Conservation (phyloP, 2,888 invertebrate species). For the Polietes domitor region DNA sequence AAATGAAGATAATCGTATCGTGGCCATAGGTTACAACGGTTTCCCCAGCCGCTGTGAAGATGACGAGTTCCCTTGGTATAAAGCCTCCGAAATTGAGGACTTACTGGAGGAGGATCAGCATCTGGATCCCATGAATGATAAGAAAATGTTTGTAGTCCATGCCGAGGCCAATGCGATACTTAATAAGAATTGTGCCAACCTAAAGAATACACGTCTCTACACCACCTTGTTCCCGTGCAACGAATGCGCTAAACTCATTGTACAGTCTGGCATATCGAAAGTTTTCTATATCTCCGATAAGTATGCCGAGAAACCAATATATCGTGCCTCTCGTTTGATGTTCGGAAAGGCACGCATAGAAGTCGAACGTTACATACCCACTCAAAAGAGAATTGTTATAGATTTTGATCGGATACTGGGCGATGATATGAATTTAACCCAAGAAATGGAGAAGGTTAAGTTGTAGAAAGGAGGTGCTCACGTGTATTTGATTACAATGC, state of each 20-base stretch:
- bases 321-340: conserved; percentile 90
- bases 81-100: conserved; percentile 77
- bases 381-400: conserved; percentile 84
- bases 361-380: conserved; percentile 86
- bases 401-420: conserved; percentile 82
- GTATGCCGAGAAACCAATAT: conserved; percentile 85
- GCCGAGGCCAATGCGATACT: conserved; percentile 98
- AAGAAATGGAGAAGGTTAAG: conserved; percentile 51
- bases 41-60: conserved; percentile 96
- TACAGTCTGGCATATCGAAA: conserved; percentile 93
- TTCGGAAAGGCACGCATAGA: conserved; percentile 89
- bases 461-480: not conserved
- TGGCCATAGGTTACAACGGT: conserved; percentile 98
- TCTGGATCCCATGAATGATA: conserved; percentile 85
- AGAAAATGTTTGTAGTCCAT: conserved; percentile 96
- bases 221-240: conserved; percentile 97
- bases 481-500: too few relatives aligned
- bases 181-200: conserved; percentile 91
- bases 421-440: conserved; percentile 54
- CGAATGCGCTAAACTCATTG: conserved; percentile 98
- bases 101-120: conserved; percentile 17
- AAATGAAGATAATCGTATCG: conserved; percentile 90
- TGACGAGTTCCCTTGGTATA: conserved; percentile 94
- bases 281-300: conserved; percentile 93
- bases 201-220: conserved; percentile 91